These are phyloP conservation scores for Phenganax subtilis DNA, from an alignment of 92 coral and sea anemone species.

Conservation along the genomic window DNA sequence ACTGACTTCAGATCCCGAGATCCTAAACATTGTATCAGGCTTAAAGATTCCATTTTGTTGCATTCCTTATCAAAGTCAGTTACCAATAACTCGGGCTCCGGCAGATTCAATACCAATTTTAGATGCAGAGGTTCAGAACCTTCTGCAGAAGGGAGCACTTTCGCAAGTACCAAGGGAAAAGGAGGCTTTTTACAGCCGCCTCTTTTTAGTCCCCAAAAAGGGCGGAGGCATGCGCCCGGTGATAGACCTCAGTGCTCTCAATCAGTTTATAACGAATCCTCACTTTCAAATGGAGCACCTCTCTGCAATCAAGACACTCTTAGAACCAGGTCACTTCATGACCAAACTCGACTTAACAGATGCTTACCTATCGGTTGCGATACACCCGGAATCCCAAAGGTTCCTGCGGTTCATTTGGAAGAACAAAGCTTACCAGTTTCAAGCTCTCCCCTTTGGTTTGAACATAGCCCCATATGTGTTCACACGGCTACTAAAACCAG, in stretches of 20 bases:
- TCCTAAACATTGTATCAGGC: conserved; percentile 43
- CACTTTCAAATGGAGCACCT: conserved; percentile 54
- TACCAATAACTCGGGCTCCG: conserved; percentile 10
- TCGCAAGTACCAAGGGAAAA: conserved; percentile 20
- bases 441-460: conserved; percentile 46
- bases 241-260: conserved; percentile 42
- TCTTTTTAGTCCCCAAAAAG: conserved; percentile 41
- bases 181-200: conserved; percentile 39
- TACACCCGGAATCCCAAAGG: conserved; percentile 46
- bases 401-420: conserved; percentile 49
- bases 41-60: conserved; percentile 35
- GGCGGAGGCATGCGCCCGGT: conserved; percentile 38
- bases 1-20: conserved; percentile 48
- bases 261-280: conserved; percentile 40
- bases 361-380: conserved; percentile 44
- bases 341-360: conserved; percentile 49
- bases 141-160: conserved; percentile 39
- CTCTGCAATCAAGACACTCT: conserved; percentile 42
- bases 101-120: conserved; percentile 37
- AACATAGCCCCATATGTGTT: conserved; percentile 41
- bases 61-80: not conserved
- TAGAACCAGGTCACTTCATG: conserved; percentile 49
- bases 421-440: conserved; percentile 31
- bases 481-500: conserved; percentile 43
- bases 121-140: conserved; percentile 41